phyloP scores from a whole-genome alignment of 2,888 invertebrate genomes.

The Peribatodes rhomboidaria region DNA sequence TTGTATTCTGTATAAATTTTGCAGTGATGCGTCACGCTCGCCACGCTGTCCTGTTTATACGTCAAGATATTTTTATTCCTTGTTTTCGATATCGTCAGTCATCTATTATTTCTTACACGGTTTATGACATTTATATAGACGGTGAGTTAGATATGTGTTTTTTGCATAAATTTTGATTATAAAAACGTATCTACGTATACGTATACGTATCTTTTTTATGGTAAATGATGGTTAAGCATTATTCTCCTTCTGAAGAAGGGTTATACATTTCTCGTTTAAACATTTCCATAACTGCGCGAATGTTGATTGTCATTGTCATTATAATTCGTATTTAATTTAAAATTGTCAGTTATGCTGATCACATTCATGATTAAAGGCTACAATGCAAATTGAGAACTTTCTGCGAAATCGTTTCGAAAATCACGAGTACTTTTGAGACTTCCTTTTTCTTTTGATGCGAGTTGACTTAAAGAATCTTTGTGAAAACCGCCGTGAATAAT shows the following conservation, averaged over 20 bases:
- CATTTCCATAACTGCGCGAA: too few species aligned
- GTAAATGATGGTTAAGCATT: too few species aligned
- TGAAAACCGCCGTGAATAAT: conserved; percentile 20
- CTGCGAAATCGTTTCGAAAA: conserved; percentile 28
- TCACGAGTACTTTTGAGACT: conserved; percentile 22
- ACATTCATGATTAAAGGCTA: conserved; percentile 21
- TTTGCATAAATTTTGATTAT: background rate
- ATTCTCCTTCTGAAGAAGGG: too few species aligned
- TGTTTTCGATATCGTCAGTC: background rate
- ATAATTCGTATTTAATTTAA: conserved; percentile 9
- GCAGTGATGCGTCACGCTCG: background rate
- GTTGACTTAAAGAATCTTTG: conserved; percentile 24
- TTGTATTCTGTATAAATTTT: background rate
- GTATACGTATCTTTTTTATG: too few species aligned
- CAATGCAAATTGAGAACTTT: conserved; percentile 14
- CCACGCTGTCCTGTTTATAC: background rate
- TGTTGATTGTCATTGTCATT: background rate
- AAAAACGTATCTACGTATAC: too few species aligned
- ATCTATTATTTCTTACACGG: background rate
- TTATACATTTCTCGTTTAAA: too few species aligned
- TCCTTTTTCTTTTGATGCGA: conserved; percentile 28
- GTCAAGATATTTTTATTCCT: conserved; percentile 2
- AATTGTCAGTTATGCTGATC: conserved; percentile 16
- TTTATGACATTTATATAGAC: background rate
- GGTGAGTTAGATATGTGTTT: background rate